Evolutionary conservation across 2,113 vertebrate species (phyloP), one percentile per base, ranked within the genome.

Genomic region (Climacteris rufus): DNA sequence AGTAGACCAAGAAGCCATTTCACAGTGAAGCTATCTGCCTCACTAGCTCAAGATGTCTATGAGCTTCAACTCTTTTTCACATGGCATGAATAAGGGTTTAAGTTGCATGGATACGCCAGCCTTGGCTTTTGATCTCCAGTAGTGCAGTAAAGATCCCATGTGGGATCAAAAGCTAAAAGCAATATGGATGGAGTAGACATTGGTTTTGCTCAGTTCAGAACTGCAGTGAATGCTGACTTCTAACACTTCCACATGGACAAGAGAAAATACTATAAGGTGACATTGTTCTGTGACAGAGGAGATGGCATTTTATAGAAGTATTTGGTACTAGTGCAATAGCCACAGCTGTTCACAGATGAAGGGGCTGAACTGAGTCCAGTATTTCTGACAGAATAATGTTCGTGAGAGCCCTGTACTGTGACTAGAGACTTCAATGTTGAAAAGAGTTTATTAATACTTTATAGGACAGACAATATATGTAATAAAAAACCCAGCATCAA

Each of bases 261-360:
- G 9, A 60, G 7, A 69, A 76, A 83, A 60, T 24, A 33, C 4
- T 0, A 0, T 25, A 28, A 72, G 15, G 10, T 22, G 22, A 53
- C 53, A 9, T 3, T 86, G 4, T 35, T 79, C 24, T 49, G n/a
- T 0, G 1, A 2, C 6, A 69, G 31, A 60, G 35, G 13, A 3
- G 7, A 37, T 45, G 35, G 7, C 42, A 33, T 35, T 80, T 27
- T 21, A 5, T 13, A 35, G 10, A 63, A 52, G 18, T 49, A 13
- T 15, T 40, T 56, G 37, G 27, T 47, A n/a, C 25, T 33, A 64
- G 20, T 30, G 39, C 33, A 79, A 13, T 22, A 35, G 30, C 16
- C 90, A 4, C 4, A 54, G 1, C 19, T n/a, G 17, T 31, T 68
- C 22, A 23, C 4, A 12, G 40, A 22, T 47, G 22, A 70, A 77